Percentiles rank a stretch among this genome's conserved stretches.
Conservation (phyloP, 2,888 invertebrate genomes). For the Sphaerophoria taeniata region DNA sequence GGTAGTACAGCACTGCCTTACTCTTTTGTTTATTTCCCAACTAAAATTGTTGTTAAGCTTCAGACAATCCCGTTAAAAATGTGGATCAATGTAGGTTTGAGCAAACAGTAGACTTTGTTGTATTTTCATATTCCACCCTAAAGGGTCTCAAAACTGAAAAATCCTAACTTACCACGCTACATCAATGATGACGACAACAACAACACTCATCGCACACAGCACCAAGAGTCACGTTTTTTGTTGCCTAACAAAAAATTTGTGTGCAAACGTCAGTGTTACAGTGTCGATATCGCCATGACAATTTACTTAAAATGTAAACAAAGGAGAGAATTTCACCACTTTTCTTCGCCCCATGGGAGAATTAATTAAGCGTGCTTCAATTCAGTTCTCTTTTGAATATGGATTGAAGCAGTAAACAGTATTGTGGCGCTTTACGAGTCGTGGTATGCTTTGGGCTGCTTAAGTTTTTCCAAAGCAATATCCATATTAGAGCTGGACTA, state of each 20-base stretch:
- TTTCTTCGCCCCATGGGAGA: constrained; percentile 24
- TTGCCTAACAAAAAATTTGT: constrained; percentile 21
- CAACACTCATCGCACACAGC: constrained; percentile 56
- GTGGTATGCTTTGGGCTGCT: constrained; percentile 50
- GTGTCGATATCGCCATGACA: constrained; percentile 60
- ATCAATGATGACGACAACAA: constrained; percentile 11
- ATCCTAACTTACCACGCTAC: constrained; percentile 14
- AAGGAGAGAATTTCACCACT: constrained; percentile 59
- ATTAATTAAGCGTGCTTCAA: constrained; percentile 53
- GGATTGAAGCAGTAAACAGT: no score
- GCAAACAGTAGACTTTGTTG: constrained; percentile 66
- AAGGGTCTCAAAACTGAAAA: constrained; percentile 12
- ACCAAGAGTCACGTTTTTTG: constrained; percentile 66
- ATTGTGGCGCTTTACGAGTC: constrained; percentile 28
- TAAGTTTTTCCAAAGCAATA: constrained; percentile 26
- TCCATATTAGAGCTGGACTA: neutral
- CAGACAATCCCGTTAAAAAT: constrained; percentile 67
- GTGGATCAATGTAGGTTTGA: constrained; percentile 69
- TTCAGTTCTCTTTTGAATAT: neutral
- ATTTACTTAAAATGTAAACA: constrained; percentile 68
- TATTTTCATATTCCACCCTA: constrained; percentile 50
- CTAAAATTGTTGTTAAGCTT: constrained; percentile 69
- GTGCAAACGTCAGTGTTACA: constrained; percentile 30
- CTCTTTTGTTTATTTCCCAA: constrained; percentile 63
- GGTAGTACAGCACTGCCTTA: constrained; percentile 23